Evolutionary conservation across 1,140 invertebrate genomes (phyloP).

Genomic region (Sarcophaga bullata): DNA sequence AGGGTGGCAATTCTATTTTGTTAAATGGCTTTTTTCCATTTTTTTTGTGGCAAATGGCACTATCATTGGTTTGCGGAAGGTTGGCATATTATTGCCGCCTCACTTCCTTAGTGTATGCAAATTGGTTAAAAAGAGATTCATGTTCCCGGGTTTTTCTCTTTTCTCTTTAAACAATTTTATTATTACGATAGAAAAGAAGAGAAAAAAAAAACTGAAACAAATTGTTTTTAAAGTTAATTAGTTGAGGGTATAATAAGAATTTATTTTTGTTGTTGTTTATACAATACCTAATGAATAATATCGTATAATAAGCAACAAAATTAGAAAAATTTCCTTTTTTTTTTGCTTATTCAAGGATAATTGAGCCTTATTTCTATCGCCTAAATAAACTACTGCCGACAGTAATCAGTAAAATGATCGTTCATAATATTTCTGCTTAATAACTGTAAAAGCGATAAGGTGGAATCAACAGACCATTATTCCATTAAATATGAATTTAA

Average conservation of each 20-base stretch:
- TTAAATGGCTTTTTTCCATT: background rate
- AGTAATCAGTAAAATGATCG: no score
- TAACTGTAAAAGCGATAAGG: no score
- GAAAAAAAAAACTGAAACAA: no score
- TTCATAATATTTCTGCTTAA: no score
- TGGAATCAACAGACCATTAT: no score
- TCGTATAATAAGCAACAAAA: background rate
- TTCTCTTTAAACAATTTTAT: no score
- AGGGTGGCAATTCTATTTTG: background rate
- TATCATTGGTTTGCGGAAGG: slow-evolving; percentile 22
- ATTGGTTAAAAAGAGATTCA: slow-evolving; percentile 9
- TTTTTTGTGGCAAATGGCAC: slow-evolving; percentile 15
- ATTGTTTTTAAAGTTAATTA: slow-evolving; percentile 12
- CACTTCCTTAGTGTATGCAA: slow-evolving; percentile 10
- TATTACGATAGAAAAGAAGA: no score
- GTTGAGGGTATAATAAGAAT: slow-evolving; percentile 5
- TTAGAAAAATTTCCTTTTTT: no score
- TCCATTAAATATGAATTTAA: no score
- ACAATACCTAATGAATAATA: background rate
- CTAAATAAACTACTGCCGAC: no score
- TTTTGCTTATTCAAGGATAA: no score
- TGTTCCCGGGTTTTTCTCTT: background rate
- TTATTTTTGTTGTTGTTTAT: background rate
- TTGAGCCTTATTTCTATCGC: no score
- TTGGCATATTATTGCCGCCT: slow-evolving; percentile 8